phyloP scores from a whole-genome alignment of 2,113 vertebrate genomes.

The Agapornis roseicollis region DNA sequence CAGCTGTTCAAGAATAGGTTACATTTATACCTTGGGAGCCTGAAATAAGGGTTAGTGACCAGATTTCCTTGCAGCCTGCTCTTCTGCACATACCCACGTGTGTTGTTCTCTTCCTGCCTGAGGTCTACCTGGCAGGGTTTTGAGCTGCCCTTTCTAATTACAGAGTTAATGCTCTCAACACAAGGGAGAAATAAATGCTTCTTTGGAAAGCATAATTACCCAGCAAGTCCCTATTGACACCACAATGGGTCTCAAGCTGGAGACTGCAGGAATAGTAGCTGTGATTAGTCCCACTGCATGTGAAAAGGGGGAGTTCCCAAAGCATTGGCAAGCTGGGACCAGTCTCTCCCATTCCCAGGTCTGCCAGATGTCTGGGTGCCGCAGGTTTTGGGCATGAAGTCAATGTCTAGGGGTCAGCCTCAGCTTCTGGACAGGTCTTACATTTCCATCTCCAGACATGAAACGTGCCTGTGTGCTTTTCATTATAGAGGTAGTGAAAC shows the following conservation, averaged over 20 bases:
- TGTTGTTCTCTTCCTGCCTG: not conserved
- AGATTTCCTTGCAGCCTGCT: not conserved
- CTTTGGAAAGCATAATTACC: not conserved
- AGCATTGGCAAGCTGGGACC: not conserved
- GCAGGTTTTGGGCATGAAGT: not conserved
- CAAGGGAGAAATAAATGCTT: not conserved
- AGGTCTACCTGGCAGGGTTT: not conserved
- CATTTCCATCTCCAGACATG: not conserved
- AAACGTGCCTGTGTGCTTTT: not conserved
- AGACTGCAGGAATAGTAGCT: not conserved
- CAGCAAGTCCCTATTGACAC: not conserved
- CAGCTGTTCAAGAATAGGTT: not conserved
- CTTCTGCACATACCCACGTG: rapidly evolving
- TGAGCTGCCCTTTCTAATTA: not conserved
- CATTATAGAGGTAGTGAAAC: not conserved
- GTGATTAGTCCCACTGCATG: not conserved
- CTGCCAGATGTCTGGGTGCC: not conserved
- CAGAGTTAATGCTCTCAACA: not conserved
- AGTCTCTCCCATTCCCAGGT: not conserved
- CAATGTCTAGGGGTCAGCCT: not conserved
- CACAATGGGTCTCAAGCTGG: not conserved
- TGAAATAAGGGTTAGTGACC: not conserved
- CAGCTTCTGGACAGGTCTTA: not conserved
- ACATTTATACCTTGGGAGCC: not conserved
- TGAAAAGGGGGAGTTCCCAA: not conserved